A percentile compares a stretch with the other conserved stretches of the same genome.
Evolutionary conservation across 2,888 invertebrate species (phyloP).

Genomic region (Adelphocoris suturalis): DNA sequence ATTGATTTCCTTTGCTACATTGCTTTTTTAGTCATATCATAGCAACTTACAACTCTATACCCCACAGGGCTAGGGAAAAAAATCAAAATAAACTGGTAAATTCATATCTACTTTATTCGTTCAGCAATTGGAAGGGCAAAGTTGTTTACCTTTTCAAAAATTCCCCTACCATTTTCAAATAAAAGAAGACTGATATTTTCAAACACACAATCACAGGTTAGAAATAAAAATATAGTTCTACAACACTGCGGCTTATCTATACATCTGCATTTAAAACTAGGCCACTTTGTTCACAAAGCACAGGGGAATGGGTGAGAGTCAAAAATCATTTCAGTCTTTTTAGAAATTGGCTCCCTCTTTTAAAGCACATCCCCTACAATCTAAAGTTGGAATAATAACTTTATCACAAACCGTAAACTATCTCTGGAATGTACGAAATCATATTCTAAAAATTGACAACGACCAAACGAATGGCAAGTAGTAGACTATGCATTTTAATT

Average conservation of each 20-base stretch:
- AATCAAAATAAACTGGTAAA: background rate
- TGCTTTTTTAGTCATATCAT: too few species aligned
- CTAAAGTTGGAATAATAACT: background rate
- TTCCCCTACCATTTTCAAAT: background rate
- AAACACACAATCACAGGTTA: constrained; percentile 46
- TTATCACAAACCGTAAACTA: constrained; percentile 34
- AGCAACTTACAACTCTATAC: background rate
- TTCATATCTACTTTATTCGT: background rate
- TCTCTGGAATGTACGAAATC: constrained; percentile 10
- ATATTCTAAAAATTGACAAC: background rate
- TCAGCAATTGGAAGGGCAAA: background rate
- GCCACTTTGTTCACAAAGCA: constrained; percentile 27
- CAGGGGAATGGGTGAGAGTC: constrained; percentile 4
- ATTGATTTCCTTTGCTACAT: too few species aligned
- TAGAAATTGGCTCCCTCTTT: constrained; percentile 55
- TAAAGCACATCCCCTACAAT: constrained; percentile 48
- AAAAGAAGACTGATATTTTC: background rate
- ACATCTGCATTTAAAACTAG: background rate
- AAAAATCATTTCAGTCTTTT: constrained; percentile 58
- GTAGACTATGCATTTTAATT: background rate
- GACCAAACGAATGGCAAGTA: background rate
- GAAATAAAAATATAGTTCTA: constrained; percentile 26
- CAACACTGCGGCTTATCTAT: background rate
- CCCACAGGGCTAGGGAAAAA: background rate
- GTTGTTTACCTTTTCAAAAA: background rate